Conservation (phyloP, 2,888 invertebrate species). For the Elegia similella region DNA sequence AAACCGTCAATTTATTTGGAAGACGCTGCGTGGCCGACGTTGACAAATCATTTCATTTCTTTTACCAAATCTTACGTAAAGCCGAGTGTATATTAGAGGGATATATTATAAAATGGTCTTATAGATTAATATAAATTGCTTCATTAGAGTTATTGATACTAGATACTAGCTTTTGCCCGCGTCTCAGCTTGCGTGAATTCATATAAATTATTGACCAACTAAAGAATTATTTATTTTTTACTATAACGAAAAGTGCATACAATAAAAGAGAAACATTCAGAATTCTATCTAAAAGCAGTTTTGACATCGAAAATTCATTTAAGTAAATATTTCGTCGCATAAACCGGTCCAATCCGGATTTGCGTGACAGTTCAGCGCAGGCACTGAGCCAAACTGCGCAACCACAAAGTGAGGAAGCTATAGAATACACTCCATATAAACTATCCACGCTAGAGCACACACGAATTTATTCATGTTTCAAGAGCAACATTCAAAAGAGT, state of each 20-base stretch:
- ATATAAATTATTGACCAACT: too few relatives aligned
- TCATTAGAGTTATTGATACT: too few relatives aligned
- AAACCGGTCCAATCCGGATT: slow-evolving; percentile 14
- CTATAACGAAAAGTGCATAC: slow-evolving; percentile 18
- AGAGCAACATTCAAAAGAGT: too few relatives aligned
- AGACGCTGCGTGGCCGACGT: slow-evolving; percentile 52
- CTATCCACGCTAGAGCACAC: too few relatives aligned
- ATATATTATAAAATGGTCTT: too few relatives aligned
- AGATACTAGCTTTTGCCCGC: too few relatives aligned
- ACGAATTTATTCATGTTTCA: too few relatives aligned
- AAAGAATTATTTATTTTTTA: too few relatives aligned
- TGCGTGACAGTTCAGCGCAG: slow-evolving; percentile 15
- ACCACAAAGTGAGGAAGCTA: not conserved
- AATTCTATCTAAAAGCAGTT: slow-evolving; percentile 9
- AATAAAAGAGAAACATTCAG: not conserved
- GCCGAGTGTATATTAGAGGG: slow-evolving; percentile 27
- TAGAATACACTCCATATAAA: not conserved
- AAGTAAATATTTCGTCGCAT: slow-evolving; percentile 14
- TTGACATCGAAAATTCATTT: slow-evolving; percentile 14
- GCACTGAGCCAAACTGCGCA: slow-evolving; percentile 9
- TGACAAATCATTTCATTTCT: slow-evolving; percentile 71
- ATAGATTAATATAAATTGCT: too few relatives aligned
- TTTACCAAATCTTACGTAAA: slow-evolving; percentile 39
- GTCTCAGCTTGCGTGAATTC: too few relatives aligned
- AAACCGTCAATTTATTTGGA: slow-evolving; percentile 54